Percentiles rank a stretch among this genome's conserved stretches.
Conservation (phyloP, 2,888 invertebrate genomes). For the Drosophila aldrichi region DNA sequence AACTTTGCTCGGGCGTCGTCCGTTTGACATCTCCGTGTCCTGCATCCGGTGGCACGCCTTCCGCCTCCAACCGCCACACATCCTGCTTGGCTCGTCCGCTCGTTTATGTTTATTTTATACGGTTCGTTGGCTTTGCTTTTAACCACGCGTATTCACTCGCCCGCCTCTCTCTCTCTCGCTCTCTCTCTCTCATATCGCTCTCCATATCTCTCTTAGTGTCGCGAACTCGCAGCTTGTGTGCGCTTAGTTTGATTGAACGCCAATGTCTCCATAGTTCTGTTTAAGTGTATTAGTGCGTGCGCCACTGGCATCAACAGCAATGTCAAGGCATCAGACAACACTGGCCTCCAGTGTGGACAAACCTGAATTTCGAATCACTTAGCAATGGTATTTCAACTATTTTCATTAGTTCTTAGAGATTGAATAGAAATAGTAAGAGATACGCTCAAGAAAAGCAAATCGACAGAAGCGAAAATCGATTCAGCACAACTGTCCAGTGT, state of each 20-base stretch:
- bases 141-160: constrained; percentile 24
- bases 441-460: neutral
- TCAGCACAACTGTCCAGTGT: too few relatives aligned
- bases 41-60: constrained; percentile 15
- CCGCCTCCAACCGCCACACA: constrained; percentile 27
- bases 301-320: constrained; percentile 15
- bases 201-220: constrained; percentile 1
- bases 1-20: constrained; percentile 50
- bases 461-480: neutral
- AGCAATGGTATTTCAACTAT: neutral
- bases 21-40: constrained; percentile 53
- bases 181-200: neutral
- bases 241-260: constrained; percentile 78
- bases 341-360: constrained; percentile 21
- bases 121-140: constrained; percentile 71
- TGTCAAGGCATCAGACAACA: constrained; percentile 65
- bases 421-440: neutral
- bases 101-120: constrained; percentile 73
- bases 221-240: constrained; percentile 57
- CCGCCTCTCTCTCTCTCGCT: neutral
- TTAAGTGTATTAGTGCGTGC: constrained; percentile 5
- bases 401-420: neutral
- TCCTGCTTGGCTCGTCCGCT: constrained; percentile 42
- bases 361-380: neutral
- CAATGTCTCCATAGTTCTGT: constrained; percentile 32